A percentile compares a stretch with the other conserved stretches of the same genome.
Evolutionary conservation across 92 coral and sea anemone genomes (phyloP).

Genomic region (Porites cylindrica): DNA sequence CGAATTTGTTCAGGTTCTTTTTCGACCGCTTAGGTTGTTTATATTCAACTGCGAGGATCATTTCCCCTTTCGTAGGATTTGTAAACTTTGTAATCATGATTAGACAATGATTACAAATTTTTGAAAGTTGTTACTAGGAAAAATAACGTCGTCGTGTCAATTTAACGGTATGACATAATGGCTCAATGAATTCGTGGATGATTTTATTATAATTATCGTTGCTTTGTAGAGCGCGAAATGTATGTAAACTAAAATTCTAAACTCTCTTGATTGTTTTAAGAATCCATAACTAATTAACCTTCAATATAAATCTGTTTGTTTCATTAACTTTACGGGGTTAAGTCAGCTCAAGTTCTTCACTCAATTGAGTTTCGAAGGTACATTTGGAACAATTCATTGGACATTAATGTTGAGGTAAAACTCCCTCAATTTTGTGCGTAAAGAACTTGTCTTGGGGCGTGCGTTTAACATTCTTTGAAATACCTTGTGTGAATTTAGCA

Average conservation of each 20-base stretch:
- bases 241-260: not conserved
- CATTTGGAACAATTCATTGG: not conserved
- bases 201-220: not conserved
- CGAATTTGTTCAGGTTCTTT: too few relatives aligned
- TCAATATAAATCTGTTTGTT: not conserved
- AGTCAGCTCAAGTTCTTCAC: not conserved
- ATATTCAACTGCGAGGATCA: too few relatives aligned
- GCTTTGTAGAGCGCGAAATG: conserved; percentile 18
- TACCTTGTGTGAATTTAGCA: conserved; percentile 1
- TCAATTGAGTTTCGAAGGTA: not conserved
- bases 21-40: too few relatives aligned
- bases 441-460: not conserved
- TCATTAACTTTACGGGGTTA: not conserved
- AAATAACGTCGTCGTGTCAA: too few relatives aligned
- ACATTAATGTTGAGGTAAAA: not conserved
- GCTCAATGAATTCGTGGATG: not conserved
- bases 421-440: too few relatives aligned
- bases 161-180: too few relatives aligned
- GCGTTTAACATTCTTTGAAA: not conserved
- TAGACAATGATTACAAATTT: too few relatives aligned
- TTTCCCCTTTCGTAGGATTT: too few relatives aligned
- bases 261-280: not conserved
- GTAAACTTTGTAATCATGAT: too few relatives aligned
- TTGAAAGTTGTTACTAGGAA: too few relatives aligned
- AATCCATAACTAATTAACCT: not conserved